Conservation (phyloP, 2,113 vertebrate genomes). For the Scopus umbretta region DNA sequence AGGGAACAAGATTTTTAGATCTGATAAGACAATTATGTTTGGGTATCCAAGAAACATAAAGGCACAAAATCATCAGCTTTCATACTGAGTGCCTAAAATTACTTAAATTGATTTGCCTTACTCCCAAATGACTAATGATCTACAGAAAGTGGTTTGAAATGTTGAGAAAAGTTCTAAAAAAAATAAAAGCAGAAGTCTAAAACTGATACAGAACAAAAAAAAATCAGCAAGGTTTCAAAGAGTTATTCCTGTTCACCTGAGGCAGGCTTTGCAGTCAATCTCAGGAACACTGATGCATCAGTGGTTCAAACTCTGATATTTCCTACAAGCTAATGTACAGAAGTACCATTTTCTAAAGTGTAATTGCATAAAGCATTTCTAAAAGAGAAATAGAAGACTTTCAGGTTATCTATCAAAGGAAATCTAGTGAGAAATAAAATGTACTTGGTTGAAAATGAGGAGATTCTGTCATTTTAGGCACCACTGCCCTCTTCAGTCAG, state of each 20-base stretch:
- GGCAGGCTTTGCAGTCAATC: slow-evolving; percentile 42
- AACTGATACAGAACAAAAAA: background rate
- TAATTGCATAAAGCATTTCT: slow-evolving; percentile 66
- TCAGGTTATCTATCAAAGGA: slow-evolving; percentile 61
- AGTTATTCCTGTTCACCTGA: slow-evolving; percentile 27
- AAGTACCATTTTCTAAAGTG: slow-evolving; percentile 59
- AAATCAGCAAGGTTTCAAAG: slow-evolving; percentile 28
- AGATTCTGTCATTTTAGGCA: slow-evolving; percentile 20
- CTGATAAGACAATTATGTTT: background rate
- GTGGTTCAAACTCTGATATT: slow-evolving; percentile 42
- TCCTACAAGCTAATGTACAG: slow-evolving; percentile 46
- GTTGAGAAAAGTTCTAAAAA: background rate
- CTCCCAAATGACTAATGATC: background rate
- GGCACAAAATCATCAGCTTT: background rate
- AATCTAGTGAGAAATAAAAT: slow-evolving; percentile 53
- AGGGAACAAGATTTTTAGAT: background rate
- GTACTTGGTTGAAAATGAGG: background rate
- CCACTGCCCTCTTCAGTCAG: slow-evolving; percentile 68
- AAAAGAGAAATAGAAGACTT: slow-evolving; percentile 60
- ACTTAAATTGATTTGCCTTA: background rate
- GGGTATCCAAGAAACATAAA: background rate
- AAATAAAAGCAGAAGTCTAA: slow-evolving; percentile 20
- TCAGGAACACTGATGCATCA: slow-evolving; percentile 45
- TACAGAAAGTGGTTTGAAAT: background rate
- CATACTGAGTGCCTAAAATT: background rate